Percentiles rank a stretch among this genome's conserved stretches.
Conservation (phyloP, 64 coral and sea anemone species). For the Actinia tenebrosa region DNA sequence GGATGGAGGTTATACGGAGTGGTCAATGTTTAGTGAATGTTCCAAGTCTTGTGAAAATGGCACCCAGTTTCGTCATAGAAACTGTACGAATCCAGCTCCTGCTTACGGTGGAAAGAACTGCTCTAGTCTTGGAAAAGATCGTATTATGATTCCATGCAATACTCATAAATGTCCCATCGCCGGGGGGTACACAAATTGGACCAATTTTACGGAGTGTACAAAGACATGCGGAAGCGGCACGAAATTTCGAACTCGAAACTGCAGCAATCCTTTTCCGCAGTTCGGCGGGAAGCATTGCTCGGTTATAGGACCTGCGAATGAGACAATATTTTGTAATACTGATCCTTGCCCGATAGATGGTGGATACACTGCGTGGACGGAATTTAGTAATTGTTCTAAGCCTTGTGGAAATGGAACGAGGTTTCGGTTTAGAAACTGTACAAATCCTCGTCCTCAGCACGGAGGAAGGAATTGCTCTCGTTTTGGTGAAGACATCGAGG, state of each 20-base stretch:
- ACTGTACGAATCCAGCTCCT: slow-evolving; percentile 43
- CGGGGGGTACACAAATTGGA: slow-evolving; percentile 67
- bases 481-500: slow-evolving; percentile 15
- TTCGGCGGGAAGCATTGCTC: slow-evolving; percentile 52
- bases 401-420: slow-evolving; percentile 49
- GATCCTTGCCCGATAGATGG: slow-evolving; percentile 31
- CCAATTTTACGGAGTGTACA: slow-evolving; percentile 43
- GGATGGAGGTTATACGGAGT: slow-evolving; percentile 51
- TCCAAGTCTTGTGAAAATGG: slow-evolving; percentile 62
- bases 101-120: slow-evolving; percentile 36
- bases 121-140: slow-evolving; percentile 14
- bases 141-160: slow-evolving; percentile 33
- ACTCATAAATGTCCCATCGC: slow-evolving; percentile 47
- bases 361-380: slow-evolving; percentile 33
- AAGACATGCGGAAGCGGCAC: slow-evolving; percentile 59
- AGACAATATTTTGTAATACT: slow-evolving; percentile 29
- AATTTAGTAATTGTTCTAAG: slow-evolving; percentile 19
- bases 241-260: slow-evolving; percentile 53
- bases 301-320: slow-evolving; percentile 15
- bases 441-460: slow-evolving; percentile 39
- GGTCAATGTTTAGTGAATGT: slow-evolving; percentile 57
- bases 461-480: slow-evolving; percentile 38
- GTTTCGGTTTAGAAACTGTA: slow-evolving; percentile 31
- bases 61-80: slow-evolving; percentile 35
- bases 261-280: slow-evolving; percentile 52